phyloP scores from a whole-genome alignment of 2,113 vertebrate genomes.

The Tonatia bakeri region DNA sequence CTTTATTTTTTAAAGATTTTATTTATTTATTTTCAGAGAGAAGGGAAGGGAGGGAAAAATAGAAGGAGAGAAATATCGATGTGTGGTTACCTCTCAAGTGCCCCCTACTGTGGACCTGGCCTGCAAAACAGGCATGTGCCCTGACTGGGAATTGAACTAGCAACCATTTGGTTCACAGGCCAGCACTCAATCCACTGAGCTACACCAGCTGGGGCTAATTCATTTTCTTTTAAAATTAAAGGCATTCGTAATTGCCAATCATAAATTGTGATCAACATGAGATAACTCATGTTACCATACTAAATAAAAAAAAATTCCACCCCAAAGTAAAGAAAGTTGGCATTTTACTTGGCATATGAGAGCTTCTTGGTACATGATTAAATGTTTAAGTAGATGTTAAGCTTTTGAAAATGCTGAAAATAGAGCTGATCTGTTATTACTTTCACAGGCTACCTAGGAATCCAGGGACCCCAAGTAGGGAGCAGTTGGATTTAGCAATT shows the following conservation, averaged over 20 bases:
- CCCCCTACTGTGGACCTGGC: no score
- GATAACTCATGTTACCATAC: not conserved
- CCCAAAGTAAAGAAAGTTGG: not conserved
- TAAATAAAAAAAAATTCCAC: slow-evolving; percentile 25
- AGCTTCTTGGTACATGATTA: slow-evolving; percentile 4
- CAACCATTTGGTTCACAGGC: no score
- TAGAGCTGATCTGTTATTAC: slow-evolving; percentile 32
- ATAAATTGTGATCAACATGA: not conserved
- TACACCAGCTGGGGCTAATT: not conserved
- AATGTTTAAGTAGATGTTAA: slow-evolving; percentile 44
- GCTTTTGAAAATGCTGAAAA: slow-evolving; percentile 49
- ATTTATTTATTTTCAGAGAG: no score
- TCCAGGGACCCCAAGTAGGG: slow-evolving; percentile 38
- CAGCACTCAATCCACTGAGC: no score
- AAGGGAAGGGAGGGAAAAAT: no score
- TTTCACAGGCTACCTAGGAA: slow-evolving; percentile 61
- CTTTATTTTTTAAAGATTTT: not conserved
- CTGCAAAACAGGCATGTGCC: no score
- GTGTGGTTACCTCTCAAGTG: no score
- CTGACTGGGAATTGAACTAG: no score
- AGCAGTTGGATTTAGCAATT: slow-evolving; percentile 44
- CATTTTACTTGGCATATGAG: slow-evolving; percentile 10
- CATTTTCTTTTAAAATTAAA: not conserved
- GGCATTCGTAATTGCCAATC: not conserved
- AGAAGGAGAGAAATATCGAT: no score